Evolutionary conservation across 2,888 invertebrate genomes (phyloP).

Genomic region (Aspidiotus rigidus): DNA sequence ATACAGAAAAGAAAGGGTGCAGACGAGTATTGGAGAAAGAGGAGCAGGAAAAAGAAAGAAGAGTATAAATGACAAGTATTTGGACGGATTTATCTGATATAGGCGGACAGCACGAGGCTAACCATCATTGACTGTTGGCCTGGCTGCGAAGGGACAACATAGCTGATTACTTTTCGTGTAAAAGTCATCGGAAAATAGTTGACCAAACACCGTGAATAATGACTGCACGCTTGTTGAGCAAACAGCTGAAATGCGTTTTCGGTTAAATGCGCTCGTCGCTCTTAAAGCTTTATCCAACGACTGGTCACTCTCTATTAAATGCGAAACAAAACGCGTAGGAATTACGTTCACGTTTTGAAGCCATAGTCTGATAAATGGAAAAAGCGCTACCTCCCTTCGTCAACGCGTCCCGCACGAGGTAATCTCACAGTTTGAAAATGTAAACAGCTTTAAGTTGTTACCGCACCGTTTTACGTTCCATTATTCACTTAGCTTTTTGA

Average conservation of each 20-base stretch:
- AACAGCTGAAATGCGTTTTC: conserved; percentile 32
- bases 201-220: conserved; percentile 32
- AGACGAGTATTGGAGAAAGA: not conserved
- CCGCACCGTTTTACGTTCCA: conserved; percentile 25
- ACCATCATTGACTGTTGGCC: not conserved
- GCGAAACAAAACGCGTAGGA: not conserved
- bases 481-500: conserved; percentile 29
- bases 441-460: conserved; percentile 29
- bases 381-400: conserved; percentile 16
- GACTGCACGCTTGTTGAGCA: conserved; percentile 26
- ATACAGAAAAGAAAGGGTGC: not conserved
- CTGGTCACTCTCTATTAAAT: conserved; percentile 21
- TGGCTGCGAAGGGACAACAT: not conserved
- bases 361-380: conserved; percentile 29
- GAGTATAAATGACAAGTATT: conserved; percentile 6
- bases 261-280: conserved; percentile 19
- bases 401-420: not conserved
- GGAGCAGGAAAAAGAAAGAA: not conserved
- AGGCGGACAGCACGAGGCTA: not conserved
- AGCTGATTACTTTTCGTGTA: conserved; percentile 1
- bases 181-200: conserved; percentile 29
- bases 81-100: not conserved
- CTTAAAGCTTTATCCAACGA: no score
- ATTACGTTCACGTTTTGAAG: not conserved
- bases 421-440: conserved; percentile 6